Percentiles rank a stretch among this genome's conserved stretches.
These are phyloP conservation scores for Diadegma fenestrale DNA, from an alignment of 2,888 invertebrate genomes.

Conservation along the genomic window DNA sequence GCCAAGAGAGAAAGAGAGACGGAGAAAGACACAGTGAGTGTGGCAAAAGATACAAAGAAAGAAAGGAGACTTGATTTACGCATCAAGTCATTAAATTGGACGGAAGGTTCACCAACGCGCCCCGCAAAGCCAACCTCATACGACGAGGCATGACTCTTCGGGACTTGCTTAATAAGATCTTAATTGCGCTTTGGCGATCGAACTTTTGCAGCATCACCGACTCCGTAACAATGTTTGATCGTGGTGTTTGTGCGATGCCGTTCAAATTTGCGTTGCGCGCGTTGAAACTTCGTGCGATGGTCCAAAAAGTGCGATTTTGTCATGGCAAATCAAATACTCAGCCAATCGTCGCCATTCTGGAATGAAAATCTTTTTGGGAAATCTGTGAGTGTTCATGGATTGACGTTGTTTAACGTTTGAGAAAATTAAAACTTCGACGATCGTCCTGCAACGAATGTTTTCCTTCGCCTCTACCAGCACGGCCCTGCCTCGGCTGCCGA, in stretches of 20 bases:
- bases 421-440: not conserved
- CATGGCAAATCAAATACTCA: not conserved
- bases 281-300: not conserved
- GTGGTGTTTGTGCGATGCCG: conserved; percentile 9
- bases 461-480: conserved; percentile 44
- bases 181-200: conserved; percentile 74
- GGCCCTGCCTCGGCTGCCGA: conserved; percentile 48
- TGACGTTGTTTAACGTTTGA: not conserved
- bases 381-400: not conserved
- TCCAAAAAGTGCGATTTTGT: too few species aligned
- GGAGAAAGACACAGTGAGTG: conserved; percentile 40
- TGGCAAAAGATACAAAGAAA: conserved; percentile 45
- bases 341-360: not conserved
- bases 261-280: not conserved
- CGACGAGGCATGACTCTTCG: conserved; percentile 71
- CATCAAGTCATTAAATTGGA: conserved; percentile 80
- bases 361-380: not conserved
- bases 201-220: conserved; percentile 11
- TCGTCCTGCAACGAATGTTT: conserved; percentile 5
- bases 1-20: conserved; percentile 29
- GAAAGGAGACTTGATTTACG: conserved; percentile 77
- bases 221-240: not conserved
- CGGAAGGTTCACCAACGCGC: conserved; percentile 70
- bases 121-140: conserved; percentile 34
- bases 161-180: conserved; percentile 76